A percentile compares a stretch with the other conserved stretches of the same genome.
phyloP scores from a whole-genome alignment of 2,797 vertebrate genomes.

The Sarcoramphus papa region DNA sequence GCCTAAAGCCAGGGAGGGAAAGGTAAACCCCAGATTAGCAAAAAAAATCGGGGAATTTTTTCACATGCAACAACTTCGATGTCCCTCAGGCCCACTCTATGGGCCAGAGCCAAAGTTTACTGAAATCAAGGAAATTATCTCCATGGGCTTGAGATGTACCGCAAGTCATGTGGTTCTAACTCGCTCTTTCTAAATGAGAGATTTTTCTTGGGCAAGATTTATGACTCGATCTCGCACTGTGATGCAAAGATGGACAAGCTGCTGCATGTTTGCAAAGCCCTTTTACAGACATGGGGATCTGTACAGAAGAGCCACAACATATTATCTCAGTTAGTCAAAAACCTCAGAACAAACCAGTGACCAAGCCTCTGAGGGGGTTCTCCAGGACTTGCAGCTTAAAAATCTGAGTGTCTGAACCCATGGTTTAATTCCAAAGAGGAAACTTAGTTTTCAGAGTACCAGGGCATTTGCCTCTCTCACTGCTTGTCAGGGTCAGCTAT shows the following conservation, averaged over 20 bases:
- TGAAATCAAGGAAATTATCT: background rate
- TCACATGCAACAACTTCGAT: background rate
- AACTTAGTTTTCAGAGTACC: background rate
- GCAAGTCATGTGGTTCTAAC: background rate
- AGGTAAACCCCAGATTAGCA: background rate
- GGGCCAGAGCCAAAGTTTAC: background rate
- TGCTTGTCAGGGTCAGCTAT: background rate
- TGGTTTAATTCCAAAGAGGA: background rate
- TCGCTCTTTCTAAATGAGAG: background rate
- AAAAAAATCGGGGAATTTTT: background rate
- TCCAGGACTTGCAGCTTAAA: background rate
- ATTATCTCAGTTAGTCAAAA: background rate
- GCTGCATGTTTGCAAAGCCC: background rate
- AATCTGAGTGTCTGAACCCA: background rate
- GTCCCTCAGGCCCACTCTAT: background rate
- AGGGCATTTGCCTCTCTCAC: background rate
- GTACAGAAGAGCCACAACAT: background rate
- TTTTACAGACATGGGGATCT: background rate
- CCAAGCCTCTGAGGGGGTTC: background rate
- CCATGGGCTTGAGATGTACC: background rate
- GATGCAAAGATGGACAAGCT: background rate
- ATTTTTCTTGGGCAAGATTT: background rate
- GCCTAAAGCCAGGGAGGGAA: background rate
- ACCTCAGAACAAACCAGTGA: background rate
- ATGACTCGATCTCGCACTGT: background rate